These are phyloP conservation scores for Trichechus manatus DNA, from an alignment of 2,113 vertebrate species.

Conservation along the genomic window DNA sequence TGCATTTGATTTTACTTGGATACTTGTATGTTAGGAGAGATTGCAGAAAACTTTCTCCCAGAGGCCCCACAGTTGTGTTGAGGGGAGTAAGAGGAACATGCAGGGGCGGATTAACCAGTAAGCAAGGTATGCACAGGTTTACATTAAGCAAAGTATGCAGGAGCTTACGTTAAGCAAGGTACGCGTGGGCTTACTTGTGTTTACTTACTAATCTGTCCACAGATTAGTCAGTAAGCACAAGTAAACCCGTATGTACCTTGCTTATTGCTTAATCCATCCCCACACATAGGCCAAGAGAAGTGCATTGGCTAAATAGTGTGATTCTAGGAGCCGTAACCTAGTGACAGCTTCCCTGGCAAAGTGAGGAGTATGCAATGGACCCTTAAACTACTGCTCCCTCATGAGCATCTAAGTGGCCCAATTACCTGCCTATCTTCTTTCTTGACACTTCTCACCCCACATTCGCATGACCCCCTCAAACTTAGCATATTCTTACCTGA, in stretches of 20 bases:
- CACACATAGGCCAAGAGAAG: not conserved
- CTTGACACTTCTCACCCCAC: not conserved
- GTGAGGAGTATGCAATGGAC: rapidly evolving
- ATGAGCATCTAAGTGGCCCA: not conserved
- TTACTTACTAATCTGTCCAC: too few relatives aligned
- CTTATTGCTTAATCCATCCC: too few relatives aligned
- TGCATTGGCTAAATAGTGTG: not conserved
- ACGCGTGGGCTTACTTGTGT: too few relatives aligned
- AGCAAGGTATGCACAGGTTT: too few relatives aligned
- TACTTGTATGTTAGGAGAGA: not conserved
- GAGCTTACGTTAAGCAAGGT: too few relatives aligned
- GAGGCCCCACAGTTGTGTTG: not conserved
- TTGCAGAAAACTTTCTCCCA: not conserved
- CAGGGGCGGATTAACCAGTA: too few relatives aligned
- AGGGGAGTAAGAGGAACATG: not conserved
- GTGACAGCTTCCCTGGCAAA: not conserved
- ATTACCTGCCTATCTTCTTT: not conserved
- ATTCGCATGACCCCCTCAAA: not conserved
- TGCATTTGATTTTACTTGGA: not conserved
- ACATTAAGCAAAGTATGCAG: too few relatives aligned
- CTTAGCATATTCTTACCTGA: not conserved
- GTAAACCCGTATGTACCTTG: too few relatives aligned
- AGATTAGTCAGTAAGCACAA: too few relatives aligned
- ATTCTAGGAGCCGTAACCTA: rapidly evolving
- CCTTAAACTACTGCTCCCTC: not conserved